Evolutionary conservation across 2,113 vertebrate genomes (phyloP), one percentile per base, ranked within the genome.

Genomic region (Cyprinodon variegatus): DNA sequence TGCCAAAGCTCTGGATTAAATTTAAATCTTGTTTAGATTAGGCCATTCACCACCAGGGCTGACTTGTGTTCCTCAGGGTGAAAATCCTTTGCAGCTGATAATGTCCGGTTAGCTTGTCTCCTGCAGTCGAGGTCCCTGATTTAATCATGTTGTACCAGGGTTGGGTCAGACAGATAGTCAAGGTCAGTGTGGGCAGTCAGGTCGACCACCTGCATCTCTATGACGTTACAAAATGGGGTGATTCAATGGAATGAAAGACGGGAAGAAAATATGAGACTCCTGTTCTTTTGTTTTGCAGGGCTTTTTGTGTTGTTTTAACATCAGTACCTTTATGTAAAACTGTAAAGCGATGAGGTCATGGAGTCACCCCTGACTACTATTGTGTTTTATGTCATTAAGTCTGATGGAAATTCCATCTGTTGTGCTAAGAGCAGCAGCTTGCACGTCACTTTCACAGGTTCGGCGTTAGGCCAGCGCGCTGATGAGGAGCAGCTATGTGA

Each of bases 1-100:
- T 77, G 85, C 90, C 82, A 88, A 86, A 88, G 61, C 74, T 79
- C 84, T 86, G 86, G 85, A 85, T 81, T 83, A 67, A 67, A 87
- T 86, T 85, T 86, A 45, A 61, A 85, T 81, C 87, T 79, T 81
- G 68, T 83, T 83, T 75, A 71, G 68, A 70, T 74, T 81, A 74
- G 86, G 46, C 67, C 66, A 81, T 60, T 83, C 81, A 72, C 65
- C 4, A 77, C 73, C 62, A 76, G 15, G 20, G 45, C 57, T 22
- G 3, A 76, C 65, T 67, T 76, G 70, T 76, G 68, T 78, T 77
- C 75, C 61, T 66, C 0, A 3, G 36, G 62, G 59, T 36, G 61
- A 53, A 78, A n/a, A 9, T 41, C 0, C 12, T 59, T 77, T 64
- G 3, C 46, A 12, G 20, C 73, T 81, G 53, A 78, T 82, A 9